A percentile compares a stretch with the other conserved stretches of the same genome.
Evolutionary conservation across 2,797 vertebrate genomes (phyloP).

Genomic region (Argya squamiceps): DNA sequence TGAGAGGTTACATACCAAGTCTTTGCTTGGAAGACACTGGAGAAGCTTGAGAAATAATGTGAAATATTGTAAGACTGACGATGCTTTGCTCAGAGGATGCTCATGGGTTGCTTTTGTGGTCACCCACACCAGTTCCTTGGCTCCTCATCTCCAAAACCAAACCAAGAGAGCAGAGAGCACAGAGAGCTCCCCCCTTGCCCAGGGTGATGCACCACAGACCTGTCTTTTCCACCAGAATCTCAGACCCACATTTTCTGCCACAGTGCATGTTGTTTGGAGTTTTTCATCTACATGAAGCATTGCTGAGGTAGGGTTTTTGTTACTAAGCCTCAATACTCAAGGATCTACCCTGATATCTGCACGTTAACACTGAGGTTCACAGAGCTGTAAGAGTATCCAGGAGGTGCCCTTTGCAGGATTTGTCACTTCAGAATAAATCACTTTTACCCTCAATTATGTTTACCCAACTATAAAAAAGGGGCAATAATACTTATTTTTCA

Average conservation of each 20-base stretch:
- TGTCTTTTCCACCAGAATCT: neutral
- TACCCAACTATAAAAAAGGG: neutral
- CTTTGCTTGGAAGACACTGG: neutral
- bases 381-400: neutral
- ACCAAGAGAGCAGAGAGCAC: neutral
- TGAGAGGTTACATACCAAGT: neutral
- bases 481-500: conserved; percentile 13
- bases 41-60: no score
- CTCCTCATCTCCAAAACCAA: neutral
- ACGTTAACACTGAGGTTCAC: neutral
- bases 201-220: neutral
- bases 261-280: neutral
- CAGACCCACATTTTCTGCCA: neutral
- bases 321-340: neutral
- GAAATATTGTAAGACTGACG: no score
- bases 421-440: neutral
- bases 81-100: neutral
- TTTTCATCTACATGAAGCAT: neutral
- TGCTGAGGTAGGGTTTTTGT: neutral
- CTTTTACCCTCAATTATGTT: neutral
- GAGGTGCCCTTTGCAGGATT: neutral
- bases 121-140: neutral
- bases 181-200: neutral
- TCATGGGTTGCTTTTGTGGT: neutral
- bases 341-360: neutral